These are phyloP conservation scores for Desmodus rotundus DNA, from an alignment of 2,113 vertebrate species.

Conservation along the genomic window DNA sequence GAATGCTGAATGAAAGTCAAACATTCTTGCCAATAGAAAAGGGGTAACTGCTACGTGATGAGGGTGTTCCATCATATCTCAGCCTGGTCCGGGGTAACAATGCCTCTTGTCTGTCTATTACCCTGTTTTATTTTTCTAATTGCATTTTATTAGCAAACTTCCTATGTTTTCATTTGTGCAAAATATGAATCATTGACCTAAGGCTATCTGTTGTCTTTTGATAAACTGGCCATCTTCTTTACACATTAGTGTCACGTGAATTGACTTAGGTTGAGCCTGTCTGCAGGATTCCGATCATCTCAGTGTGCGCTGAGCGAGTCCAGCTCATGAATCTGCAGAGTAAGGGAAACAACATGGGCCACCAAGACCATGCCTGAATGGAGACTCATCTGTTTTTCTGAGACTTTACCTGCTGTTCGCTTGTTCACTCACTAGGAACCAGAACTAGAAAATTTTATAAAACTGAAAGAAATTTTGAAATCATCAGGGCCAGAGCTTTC, in stretches of 20 bases:
- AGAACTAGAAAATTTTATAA: neutral
- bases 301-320: neutral
- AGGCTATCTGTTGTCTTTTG: neutral
- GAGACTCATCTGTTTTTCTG: neutral
- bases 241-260: neutral
- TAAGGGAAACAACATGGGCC: neutral
- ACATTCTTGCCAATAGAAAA: neutral
- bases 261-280: neutral
- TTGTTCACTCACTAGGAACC: neutral
- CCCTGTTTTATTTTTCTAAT: neutral
- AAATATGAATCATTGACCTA: neutral
- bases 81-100: neutral
- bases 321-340: neutral
- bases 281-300: neutral
- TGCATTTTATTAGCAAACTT: neutral
- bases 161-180: neutral
- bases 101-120: neutral
- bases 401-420: neutral
- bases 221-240: neutral
- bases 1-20: neutral
- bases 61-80: neutral
- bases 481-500: neutral
- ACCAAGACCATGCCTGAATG: neutral
- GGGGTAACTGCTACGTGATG: neutral
- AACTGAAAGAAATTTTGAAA: slow-evolving; percentile 6